phyloP scores from a whole-genome alignment of 1,140 invertebrate genomes.

The Plodia interpunctella region DNA sequence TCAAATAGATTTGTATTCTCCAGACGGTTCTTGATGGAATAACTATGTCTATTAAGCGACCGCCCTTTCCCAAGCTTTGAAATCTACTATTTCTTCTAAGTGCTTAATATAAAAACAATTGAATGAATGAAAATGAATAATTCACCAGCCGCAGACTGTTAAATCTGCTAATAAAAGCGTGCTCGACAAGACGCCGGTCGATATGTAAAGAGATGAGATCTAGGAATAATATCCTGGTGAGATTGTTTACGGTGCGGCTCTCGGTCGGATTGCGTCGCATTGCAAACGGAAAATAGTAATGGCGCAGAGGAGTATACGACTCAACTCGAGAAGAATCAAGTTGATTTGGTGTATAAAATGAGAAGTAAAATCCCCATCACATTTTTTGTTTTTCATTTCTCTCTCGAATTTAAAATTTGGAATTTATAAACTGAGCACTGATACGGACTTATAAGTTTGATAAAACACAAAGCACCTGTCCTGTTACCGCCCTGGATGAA shows the following conservation, averaged over 20 bases:
- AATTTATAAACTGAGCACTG: no score
- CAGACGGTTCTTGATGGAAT: no score
- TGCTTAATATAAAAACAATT: constrained; percentile 57
- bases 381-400: no score
- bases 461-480: no score
- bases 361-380: no score
- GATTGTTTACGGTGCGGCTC: constrained; percentile 57
- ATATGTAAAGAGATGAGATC: constrained; percentile 64
- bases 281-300: neutral
- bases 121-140: no score
- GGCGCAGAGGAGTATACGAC: neutral
- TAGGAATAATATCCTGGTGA: constrained; percentile 55
- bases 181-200: constrained; percentile 50
- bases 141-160: constrained; percentile 49
- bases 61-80: constrained; percentile 27
- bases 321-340: no score
- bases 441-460: no score
- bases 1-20: no score
- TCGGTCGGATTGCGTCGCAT: constrained; percentile 34
- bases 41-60: neutral
- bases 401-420: no score
- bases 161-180: constrained; percentile 63
- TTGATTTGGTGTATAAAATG: no score
- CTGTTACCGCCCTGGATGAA: no score
- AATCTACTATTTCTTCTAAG: constrained; percentile 60